Conservation (phyloP, 2,888 invertebrate species). For the Patella pellucida region DNA sequence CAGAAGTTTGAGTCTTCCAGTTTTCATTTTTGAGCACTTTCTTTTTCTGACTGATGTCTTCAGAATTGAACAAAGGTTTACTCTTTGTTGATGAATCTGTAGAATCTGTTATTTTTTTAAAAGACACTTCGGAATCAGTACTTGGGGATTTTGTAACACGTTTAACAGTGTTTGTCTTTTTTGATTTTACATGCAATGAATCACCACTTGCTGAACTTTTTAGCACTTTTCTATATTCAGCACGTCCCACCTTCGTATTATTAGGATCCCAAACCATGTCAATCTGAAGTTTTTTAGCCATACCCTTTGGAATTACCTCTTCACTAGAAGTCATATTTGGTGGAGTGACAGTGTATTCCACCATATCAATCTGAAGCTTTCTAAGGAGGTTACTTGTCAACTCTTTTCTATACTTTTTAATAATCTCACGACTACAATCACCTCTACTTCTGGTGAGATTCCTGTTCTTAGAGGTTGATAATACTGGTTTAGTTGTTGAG, state of each 20-base stretch:
- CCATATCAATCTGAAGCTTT: not conserved
- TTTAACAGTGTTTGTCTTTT: not conserved
- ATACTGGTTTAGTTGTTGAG: not conserved
- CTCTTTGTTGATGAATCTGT: not conserved
- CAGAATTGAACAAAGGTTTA: not conserved
- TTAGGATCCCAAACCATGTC: not conserved
- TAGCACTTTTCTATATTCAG: not conserved
- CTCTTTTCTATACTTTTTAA: not conserved
- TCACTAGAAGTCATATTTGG: not conserved
- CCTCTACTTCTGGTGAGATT: not conserved
- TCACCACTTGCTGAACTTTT: not conserved
- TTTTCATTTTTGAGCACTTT: not conserved
- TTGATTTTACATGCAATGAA: not conserved
- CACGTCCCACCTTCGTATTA: not conserved
- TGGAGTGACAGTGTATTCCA: not conserved
- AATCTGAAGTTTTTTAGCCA: not conserved
- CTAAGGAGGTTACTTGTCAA: not conserved
- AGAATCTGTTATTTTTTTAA: not conserved
- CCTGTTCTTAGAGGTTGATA: not conserved
- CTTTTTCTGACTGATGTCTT: not conserved
- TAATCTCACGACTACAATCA: not conserved
- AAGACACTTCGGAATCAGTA: not conserved
- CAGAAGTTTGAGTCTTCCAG: not conserved
- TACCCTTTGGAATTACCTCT: not conserved
- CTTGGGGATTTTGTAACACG: not conserved